Evolutionary conservation across 2,888 invertebrate genomes (phyloP), one percentile per base, ranked within the genome.

Genomic region (Globia sparganii): DNA sequence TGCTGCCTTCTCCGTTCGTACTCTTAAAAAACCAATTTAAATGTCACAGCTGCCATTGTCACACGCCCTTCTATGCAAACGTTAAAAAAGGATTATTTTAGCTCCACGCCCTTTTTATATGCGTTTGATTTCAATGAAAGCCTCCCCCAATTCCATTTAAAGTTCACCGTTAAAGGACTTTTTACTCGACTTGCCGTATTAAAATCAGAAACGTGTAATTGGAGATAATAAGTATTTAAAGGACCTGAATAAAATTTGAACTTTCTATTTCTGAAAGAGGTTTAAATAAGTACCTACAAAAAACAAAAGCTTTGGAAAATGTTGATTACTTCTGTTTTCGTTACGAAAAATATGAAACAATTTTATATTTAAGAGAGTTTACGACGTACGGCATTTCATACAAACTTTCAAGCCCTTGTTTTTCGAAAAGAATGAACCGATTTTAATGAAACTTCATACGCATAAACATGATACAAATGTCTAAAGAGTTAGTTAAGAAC

Each of bases 1-100:
- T 71, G 37, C 34, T 68, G 77, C 72, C 74, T 76, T 70, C 79
- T 72, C 78, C 65, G 84, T 90, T 84, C 81, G 75, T 81, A 81
- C 86, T 85, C 86, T 89, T 80, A 88, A 90, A 90, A 93, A 93
- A 91, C 89, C 91, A 92, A 93, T 93, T 93, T 92, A 86, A 87
- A 88, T 87, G 69, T 87, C 90, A 80, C 90, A 86, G 91, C 90
- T 91, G 91, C 81, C 81, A 85, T 86, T 90, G 86, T 89, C 89
- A 88, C 86, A 84, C 83, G 87, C 86, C 87, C 84, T 87, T 83
- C 80, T 83, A 89, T 89, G 91, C 86, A 91, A 91, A 91, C 89
- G 91, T 90, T 86, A 87, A 90, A 90, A 89, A 88, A 87, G 89
- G 69, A 91, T 91, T 90, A 91, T 91, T 92, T 90, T 88, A 86